A percentile compares a stretch with the other conserved stretches of the same genome.
Evolutionary conservation across 2,113 vertebrate genomes (phyloP).

Genomic region (Pungitius pungitius): DNA sequence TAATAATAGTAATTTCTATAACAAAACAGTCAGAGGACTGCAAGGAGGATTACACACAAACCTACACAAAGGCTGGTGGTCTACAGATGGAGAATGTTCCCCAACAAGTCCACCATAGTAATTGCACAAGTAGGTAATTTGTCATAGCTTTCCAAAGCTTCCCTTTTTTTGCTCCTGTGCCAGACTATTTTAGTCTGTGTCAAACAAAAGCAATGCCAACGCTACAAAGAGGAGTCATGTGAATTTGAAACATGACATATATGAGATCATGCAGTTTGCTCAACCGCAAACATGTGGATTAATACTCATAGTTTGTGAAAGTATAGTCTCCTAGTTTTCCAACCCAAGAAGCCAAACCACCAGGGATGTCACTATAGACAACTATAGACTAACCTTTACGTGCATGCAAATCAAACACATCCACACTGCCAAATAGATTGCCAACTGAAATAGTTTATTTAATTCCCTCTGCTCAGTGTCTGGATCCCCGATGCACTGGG

Average conservation of each 20-base stretch:
- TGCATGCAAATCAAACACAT: constrained; percentile 38
- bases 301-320: not conserved
- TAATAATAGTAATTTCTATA: not conserved
- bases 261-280: not conserved
- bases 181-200: not conserved
- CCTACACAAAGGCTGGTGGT: constrained; percentile 16
- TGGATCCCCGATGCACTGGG: constrained; percentile 31
- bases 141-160: constrained; percentile 6
- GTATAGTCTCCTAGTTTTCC: constrained; percentile 12
- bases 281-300: not conserved
- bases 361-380: not conserved
- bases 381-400: constrained; percentile 32
- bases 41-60: constrained; percentile 16
- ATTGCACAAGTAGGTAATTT: constrained; percentile 28
- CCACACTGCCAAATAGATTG: constrained; percentile 51
- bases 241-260: not conserved
- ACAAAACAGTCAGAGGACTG: not conserved
- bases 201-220: not conserved
- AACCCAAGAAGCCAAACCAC: not conserved
- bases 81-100: constrained; percentile 32
- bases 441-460: constrained; percentile 15
- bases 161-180: not conserved
- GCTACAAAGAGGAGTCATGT: not conserved
- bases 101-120: constrained; percentile 17
- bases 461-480: constrained; percentile 37